Base-by-base conservation (phyloP, 1,140 invertebrate species). In the Diabrotica undecimpunctata region DNA sequence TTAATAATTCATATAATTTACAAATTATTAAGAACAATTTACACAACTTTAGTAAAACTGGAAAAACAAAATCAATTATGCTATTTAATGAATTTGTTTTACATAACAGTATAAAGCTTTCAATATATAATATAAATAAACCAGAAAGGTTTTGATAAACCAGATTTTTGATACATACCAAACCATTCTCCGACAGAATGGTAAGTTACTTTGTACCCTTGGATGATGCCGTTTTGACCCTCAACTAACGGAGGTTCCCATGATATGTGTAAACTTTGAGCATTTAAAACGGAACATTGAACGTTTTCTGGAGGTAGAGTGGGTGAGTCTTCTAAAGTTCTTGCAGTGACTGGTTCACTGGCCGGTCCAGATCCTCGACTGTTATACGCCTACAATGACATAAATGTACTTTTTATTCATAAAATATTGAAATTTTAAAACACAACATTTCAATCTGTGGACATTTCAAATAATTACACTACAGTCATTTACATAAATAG, bases 191-290 rank as follows among this genome's bases (percentile, higher is more conserved):
- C 86, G 57, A 87, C 82, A 39, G 87, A 86, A 66, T 87, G 87
- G 77, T 88, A 94, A 66, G 90, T 88, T 52, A 95, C 86, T 79
- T 94, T 91, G 81, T 95, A 96, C 7, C 94, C 93, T 75, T 93
- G 90, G 55, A 96, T 85, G 53, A 93, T 85, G 7, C 94, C 94
- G 79, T 96, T 94, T 61, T 93, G 83, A 7, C 90, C 91, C 58
- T 91, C 87, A 38, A 88, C 79, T 7, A 88, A 87, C 6, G 93
- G 93, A 9, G 91, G 87, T 64, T 92, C 90, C 94, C 94, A 96
- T 13, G 90, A 88, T 57, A 96, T 88, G 74, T 91, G 88, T 58
- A 96, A 85, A 65, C 88, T 93, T 78, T 92, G 88, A 11, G 93
- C 93, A 70, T 88, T 90, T 35, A 90, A 79, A 7, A 91, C 89